Evolutionary conservation across 2,888 invertebrate genomes (phyloP).

Genomic region (Lasioglossum leucozonium): DNA sequence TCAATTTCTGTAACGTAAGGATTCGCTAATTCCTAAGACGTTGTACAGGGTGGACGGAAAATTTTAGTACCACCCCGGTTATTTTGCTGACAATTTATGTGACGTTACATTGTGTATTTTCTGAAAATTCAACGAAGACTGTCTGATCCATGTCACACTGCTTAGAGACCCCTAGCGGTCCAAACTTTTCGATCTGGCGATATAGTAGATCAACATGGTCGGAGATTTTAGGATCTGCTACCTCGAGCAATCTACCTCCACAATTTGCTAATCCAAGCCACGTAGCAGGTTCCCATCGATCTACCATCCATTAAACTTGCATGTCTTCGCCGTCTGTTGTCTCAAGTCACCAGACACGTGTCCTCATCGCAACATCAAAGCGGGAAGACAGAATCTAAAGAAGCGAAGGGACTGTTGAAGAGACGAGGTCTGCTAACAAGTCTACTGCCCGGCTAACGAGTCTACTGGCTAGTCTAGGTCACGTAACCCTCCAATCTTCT

Average conservation of each 20-base stretch:
- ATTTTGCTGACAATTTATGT: background rate
- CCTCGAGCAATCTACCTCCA: background rate
- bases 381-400: background rate
- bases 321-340: background rate
- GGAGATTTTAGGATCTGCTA: background rate
- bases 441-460: background rate
- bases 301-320: constrained; percentile 6
- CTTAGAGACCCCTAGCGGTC: background rate
- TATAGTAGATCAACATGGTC: background rate
- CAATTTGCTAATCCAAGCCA: background rate
- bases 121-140: background rate
- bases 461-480: background rate
- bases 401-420: background rate
- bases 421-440: background rate
- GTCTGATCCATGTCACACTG: background rate
- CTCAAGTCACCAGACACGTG: background rate
- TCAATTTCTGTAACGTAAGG: background rate
- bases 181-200: background rate
- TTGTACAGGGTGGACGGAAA: background rate
- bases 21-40: background rate
- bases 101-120: background rate
- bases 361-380: background rate
- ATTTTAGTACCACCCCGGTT: background rate
- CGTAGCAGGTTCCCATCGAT: background rate
- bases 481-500: background rate